These are phyloP conservation scores for Calypte anna DNA, from an alignment of 2,113 vertebrate species.

Conservation along the genomic window DNA sequence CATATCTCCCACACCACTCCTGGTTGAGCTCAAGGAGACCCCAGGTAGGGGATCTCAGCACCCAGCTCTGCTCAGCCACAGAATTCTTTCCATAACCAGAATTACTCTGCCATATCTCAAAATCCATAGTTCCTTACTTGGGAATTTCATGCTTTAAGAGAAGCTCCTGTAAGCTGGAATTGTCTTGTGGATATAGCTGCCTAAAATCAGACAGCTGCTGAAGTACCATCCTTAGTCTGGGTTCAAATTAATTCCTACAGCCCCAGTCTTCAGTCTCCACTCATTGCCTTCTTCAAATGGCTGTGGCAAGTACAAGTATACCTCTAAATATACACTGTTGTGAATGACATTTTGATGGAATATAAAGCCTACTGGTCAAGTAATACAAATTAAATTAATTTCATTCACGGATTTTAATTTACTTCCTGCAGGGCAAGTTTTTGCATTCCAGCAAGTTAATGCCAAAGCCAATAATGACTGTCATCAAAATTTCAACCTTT, in stretches of 20 bases:
- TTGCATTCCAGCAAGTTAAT: conserved; percentile 10
- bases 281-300: not conserved
- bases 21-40: not conserved
- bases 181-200: not conserved
- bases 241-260: not conserved
- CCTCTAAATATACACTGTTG: not conserved
- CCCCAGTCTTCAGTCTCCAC: not conserved
- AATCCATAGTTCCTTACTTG: not conserved
- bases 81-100: not conserved
- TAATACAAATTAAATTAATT: conserved; percentile 22
- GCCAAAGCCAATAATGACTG: not conserved
- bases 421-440: conserved; percentile 24
- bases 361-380: not conserved
- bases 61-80: not conserved
- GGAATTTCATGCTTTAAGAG: not conserved
- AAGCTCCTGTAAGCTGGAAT: not conserved
- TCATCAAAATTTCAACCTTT: not conserved
- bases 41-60: not conserved
- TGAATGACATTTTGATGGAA: not conserved
- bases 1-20: not conserved
- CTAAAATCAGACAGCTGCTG: not conserved
- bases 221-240: not conserved
- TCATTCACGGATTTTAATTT: conserved; percentile 34
- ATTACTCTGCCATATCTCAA: not conserved
- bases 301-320: not conserved